phyloP scores from a whole-genome alignment of 92 coral and sea anemone species.

The Muricea muricata region DNA sequence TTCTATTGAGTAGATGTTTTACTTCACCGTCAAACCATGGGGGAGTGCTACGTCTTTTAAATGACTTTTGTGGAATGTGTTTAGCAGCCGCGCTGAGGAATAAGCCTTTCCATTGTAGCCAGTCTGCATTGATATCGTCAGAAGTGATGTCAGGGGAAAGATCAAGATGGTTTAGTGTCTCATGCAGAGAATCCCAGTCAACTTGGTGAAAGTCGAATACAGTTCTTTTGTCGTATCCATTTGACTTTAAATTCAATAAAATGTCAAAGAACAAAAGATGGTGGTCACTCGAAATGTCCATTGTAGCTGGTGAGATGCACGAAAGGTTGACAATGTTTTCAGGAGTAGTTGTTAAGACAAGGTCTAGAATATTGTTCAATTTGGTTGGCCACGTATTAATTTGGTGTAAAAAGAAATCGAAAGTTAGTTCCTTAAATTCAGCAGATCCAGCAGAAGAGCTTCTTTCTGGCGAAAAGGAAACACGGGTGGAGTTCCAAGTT shows the following conservation, averaged over 20 bases:
- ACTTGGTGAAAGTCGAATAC: neutral
- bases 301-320: slow-evolving; percentile 18
- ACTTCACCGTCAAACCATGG: slow-evolving; percentile 51
- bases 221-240: slow-evolving; percentile 26
- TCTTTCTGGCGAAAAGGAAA: neutral
- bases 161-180: neutral
- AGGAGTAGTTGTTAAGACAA: slow-evolving; percentile 48
- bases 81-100: slow-evolving; percentile 21
- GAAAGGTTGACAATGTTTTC: slow-evolving; percentile 34
- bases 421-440: slow-evolving; percentile 39
- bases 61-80: slow-evolving; percentile 39
- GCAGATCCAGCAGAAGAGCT: neutral
- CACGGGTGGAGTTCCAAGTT: slow-evolving; percentile 34
- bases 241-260: slow-evolving; percentile 21
- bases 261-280: slow-evolving; percentile 46
- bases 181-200: neutral
- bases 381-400: slow-evolving; percentile 47
- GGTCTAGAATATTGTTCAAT: slow-evolving; percentile 52
- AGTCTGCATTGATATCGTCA: slow-evolving; percentile 36
- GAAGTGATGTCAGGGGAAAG: neutral
- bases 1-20: slow-evolving; percentile 1
- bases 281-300: slow-evolving; percentile 37
- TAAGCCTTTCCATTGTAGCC: slow-evolving; percentile 50
- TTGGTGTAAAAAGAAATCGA: slow-evolving; percentile 53
- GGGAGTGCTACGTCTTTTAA: slow-evolving; percentile 38